Conservation (phyloP, 2,888 invertebrate species). For the Gymnocheta viridis region DNA sequence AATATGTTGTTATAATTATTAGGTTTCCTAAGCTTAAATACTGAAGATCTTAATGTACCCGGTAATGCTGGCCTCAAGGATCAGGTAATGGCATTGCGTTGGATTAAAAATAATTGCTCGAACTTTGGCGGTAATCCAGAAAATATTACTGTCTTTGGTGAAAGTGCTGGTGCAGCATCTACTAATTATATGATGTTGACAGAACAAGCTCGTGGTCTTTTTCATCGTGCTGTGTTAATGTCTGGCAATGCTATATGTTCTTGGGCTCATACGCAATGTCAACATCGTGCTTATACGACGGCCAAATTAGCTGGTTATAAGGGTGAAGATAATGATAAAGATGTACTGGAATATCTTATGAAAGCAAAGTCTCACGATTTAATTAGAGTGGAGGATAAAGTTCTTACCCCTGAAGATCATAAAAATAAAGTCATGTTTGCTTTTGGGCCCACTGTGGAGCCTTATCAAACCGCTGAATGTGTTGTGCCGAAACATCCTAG, state of each 20-base stretch:
- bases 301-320: slow-evolving; percentile 79
- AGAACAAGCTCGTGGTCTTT: slow-evolving; percentile 82
- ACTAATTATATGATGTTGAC: slow-evolving; percentile 83
- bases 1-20: neutral
- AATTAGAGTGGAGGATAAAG: slow-evolving; percentile 74
- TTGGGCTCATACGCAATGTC: slow-evolving; percentile 76
- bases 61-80: slow-evolving; percentile 84
- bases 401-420: slow-evolving; percentile 77
- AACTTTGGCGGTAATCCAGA: slow-evolving; percentile 83
- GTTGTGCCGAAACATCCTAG: slow-evolving; percentile 78
- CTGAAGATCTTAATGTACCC: slow-evolving; percentile 82
- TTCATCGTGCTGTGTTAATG: slow-evolving; percentile 80
- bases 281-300: slow-evolving; percentile 74
- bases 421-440: slow-evolving; percentile 75
- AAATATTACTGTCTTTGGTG: slow-evolving; percentile 83
- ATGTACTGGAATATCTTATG: slow-evolving; percentile 79
- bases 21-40: slow-evolving; percentile 83
- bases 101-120: slow-evolving; percentile 83
- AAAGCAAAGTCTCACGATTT: slow-evolving; percentile 77
- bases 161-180: slow-evolving; percentile 83
- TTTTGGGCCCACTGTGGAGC: slow-evolving; percentile 80
- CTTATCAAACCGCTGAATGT: slow-evolving; percentile 78
- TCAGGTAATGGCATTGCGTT: slow-evolving; percentile 83
- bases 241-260: slow-evolving; percentile 77
- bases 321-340: slow-evolving; percentile 80